Evolutionary conservation across 1,140 invertebrate species (phyloP).

Genomic region (Eupristina koningsbergeri): DNA sequence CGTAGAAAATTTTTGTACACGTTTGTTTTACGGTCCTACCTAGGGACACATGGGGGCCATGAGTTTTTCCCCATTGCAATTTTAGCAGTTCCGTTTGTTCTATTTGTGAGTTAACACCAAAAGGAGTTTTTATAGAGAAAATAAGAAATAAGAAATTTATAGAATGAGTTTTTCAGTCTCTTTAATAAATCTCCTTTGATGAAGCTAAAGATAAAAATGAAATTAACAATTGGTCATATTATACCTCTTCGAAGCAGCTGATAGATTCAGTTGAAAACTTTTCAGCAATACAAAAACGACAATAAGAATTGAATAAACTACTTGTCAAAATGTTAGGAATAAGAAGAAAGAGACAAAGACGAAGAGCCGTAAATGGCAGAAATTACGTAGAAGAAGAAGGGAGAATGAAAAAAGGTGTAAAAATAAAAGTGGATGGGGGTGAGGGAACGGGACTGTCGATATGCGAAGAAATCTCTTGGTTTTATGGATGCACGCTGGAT

Average conservation of each 20-base stretch:
- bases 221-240: not conserved
- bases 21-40: no score
- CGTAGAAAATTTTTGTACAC: no score
- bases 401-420: conserved; percentile 34
- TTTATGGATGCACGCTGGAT: conserved; percentile 54
- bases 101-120: no score
- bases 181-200: no score
- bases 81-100: no score
- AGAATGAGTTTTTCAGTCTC: no score
- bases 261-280: not conserved
- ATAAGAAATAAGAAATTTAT: no score
- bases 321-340: not conserved
- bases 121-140: no score
- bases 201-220: no score
- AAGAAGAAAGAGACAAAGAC: not conserved
- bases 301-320: not conserved
- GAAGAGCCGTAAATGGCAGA: not conserved
- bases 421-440: conserved; percentile 34
- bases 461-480: conserved; percentile 58
- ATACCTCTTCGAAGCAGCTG: not conserved
- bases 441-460: conserved; percentile 47
- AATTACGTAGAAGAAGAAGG: not conserved
- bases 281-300: not conserved
- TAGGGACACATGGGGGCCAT: no score
- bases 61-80: no score